Evolutionary conservation across 2,888 invertebrate species (phyloP), one percentile per base, ranked within the genome.

Genomic region (Gymnoscelis rufifasciata): DNA sequence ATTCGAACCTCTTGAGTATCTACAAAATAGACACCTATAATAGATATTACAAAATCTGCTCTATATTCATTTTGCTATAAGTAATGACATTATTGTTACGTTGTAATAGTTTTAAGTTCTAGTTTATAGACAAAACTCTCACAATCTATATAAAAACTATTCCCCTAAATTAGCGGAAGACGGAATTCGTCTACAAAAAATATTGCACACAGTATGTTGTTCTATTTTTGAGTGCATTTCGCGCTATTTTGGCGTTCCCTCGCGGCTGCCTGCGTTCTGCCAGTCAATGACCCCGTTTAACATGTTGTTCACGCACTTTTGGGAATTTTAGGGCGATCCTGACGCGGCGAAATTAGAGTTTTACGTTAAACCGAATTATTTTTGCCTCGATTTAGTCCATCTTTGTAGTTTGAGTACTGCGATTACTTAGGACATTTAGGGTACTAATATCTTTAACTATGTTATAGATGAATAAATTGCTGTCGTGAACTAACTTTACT

Each of bases 171-270:
- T 68, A 62, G 70, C 78, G 79, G 81, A 79, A 74, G 70, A 68
- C 57, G 58, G 56, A 61, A 64, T 60, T 24, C 54, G 59, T 67
- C 68, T 66, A 87, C 81, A 87, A 87, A 87, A 88, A 87, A 88
- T 87, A 86, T 86, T 86, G 87, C 87, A 86, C 82, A 82, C 78
- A 76, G 77, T 2, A 79, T 74, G 76, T 76, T 82, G 79, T 62
- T 87, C 87, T 88, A 88, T 88, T 88, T 88, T 83, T 83, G 78
- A 83, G 78, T 87, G 84, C 83, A 88, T 88, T 88, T 88, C 75
- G 87, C 87, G 88, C 86, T 88, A 88, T 88, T 87, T 88, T 88
- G 84, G 84, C 87, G 88, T 88, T 87, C 87, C 87, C 87, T 86
- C 78, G 71, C 76, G 70, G 64, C n/a, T n/a, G n/a, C n/a, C n/a